A percentile compares a stretch with the other conserved stretches of the same genome.
Conservation (phyloP, 2,113 vertebrate species). For the Stigmatopora nigra region DNA sequence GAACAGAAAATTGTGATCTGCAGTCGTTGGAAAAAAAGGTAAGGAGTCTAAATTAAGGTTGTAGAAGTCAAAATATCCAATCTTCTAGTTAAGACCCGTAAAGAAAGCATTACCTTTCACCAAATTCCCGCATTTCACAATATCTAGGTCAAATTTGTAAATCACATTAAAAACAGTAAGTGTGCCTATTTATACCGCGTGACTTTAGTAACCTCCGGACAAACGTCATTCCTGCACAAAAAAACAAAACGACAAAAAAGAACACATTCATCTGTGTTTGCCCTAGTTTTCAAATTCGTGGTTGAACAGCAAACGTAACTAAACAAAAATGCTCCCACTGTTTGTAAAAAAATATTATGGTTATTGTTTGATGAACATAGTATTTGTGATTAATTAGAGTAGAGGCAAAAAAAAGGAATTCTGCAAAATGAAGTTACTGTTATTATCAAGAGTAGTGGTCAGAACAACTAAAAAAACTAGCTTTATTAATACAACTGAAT, state of each 20-base stretch:
- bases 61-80: conserved; percentile 33
- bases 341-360: background rate
- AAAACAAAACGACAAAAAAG: background rate
- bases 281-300: background rate
- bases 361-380: background rate
- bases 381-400: background rate
- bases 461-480: too few species aligned
- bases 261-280: background rate
- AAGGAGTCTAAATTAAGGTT: conserved; percentile 5
- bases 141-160: background rate
- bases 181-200: background rate
- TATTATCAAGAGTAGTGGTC: too few species aligned
- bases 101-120: background rate
- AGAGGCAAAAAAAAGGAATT: background rate
- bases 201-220: background rate
- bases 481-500: too few species aligned
- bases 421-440: too few species aligned
- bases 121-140: background rate
- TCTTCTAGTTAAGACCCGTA: conserved; percentile 22
- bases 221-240: background rate
- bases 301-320: background rate
- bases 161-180: too few species aligned
- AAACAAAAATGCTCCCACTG: background rate
- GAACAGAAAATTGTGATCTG: background rate
- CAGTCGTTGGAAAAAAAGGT: background rate